phyloP scores from a whole-genome alignment of 2,888 invertebrate genomes.

The Trissolcus japonicus region DNA sequence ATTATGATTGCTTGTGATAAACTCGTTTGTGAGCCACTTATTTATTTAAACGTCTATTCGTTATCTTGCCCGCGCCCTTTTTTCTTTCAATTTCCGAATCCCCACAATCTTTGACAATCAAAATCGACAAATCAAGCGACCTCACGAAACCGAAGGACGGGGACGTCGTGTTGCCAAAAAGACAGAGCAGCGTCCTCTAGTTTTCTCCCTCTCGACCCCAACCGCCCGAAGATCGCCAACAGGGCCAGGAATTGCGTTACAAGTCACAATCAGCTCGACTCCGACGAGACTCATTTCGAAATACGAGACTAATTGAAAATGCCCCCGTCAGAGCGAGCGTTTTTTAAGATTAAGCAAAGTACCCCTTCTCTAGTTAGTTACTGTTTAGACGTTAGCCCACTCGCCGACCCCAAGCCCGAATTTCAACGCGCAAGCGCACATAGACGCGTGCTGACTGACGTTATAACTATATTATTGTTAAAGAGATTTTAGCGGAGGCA shows the following conservation, averaged over 20 bases:
- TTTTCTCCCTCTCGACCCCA: slow-evolving; percentile 20
- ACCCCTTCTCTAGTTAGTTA: slow-evolving; percentile 68
- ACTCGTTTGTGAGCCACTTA: slow-evolving; percentile 36
- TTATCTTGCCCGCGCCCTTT: slow-evolving; percentile 9
- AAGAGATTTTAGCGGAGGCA: too few relatives aligned
- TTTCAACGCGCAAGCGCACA: slow-evolving; percentile 56
- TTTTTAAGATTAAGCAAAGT: slow-evolving; percentile 70
- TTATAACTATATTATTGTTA: slow-evolving; percentile 52
- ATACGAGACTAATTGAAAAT: slow-evolving; percentile 62
- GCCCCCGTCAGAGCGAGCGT: slow-evolving; percentile 75
- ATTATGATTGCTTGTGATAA: slow-evolving; percentile 55
- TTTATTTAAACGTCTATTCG: slow-evolving; percentile 36
- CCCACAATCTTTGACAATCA: slow-evolving; percentile 74
- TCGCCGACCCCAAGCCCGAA: slow-evolving; percentile 53
- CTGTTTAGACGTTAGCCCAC: slow-evolving; percentile 70
- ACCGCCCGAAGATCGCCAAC: slow-evolving; percentile 55
- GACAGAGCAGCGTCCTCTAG: slow-evolving; percentile 14
- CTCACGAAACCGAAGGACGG: slow-evolving; percentile 23
- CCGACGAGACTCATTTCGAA: slow-evolving; percentile 73
- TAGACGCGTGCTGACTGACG: slow-evolving; percentile 54
- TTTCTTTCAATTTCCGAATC: slow-evolving; percentile 60
- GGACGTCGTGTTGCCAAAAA: slow-evolving; percentile 41
- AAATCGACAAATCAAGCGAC: slow-evolving; percentile 68
- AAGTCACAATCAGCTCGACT: slow-evolving; percentile 77
- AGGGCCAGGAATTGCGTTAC: slow-evolving; percentile 77